Evolutionary conservation across 2,113 vertebrate species (phyloP), one percentile per base, ranked within the genome.

Genomic region (Campylomormyrus numenius): DNA sequence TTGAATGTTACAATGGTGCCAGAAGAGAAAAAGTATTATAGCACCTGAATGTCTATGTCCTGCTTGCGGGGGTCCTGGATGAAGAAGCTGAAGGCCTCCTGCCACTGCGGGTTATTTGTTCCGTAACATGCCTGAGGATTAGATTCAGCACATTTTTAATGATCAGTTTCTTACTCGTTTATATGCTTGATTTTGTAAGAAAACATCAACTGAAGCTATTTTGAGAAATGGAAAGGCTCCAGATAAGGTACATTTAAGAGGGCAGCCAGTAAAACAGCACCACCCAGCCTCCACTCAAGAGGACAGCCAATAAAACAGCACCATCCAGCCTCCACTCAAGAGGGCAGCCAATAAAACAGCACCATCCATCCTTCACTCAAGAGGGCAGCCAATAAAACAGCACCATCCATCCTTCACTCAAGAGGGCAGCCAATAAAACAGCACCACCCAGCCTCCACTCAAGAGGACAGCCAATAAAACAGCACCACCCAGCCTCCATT

Each of bases 71-170:
- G 97, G 93, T 98, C 95, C 50, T 97, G 96, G 90, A 98, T 96
- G 92, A 98, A 98, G 93, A 98, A 98, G 5, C 96, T 97, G 91
- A 98, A 98, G 3, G 97, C 97, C 7, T 97, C 97, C 46, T 97
- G 97, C 97, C 97, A 98, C 27, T 96, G 91, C 0, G 98, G 98
- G 91, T 94, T 92, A 56, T 95, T 91, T 0, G 95, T 97, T 56
- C 94, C 95, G 83, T 95, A 97, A 92, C 96, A 94, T 0, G 96
- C 95, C 98, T 98, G 89, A 62, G 1, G 70, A 87, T 91, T 9
- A 87, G 2, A 88, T n/a, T 45, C n/a, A 85, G 10, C 45, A 21
- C 15, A 48, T 24, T 39, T 17, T 80, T 42, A 10, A 48, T 45
- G 0, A 15, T 21, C 39, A 45, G 5, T 19, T 21, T 45, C 13